Evolutionary conservation across 1,140 invertebrate genomes (phyloP), one percentile per base, ranked within the genome.

Genomic region (Sycobia sp.): DNA sequence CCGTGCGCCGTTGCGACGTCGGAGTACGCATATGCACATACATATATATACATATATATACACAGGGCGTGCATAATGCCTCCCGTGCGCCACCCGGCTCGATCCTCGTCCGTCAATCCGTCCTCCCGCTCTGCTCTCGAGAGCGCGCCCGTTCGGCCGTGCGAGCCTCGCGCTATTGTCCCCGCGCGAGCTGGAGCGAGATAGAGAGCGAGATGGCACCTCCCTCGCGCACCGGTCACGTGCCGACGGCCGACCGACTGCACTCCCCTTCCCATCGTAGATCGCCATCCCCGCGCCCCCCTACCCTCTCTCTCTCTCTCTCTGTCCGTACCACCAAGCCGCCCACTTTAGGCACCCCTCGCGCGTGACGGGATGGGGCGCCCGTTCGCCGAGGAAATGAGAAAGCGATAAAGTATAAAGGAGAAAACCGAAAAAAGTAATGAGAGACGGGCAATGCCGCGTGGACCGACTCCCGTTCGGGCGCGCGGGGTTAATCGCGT

Each of bases 151-250:
- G 27, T 11, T 61, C 66, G 38, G 44, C 56, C 29, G 38, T 54
- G 25, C 39, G 53, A 13, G n/a, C 55, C n/a, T 18, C 10, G 3
- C n/a, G 16, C 41, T 20, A 20, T 43, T 13, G 11, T 44, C 34
- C 51, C 25, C 50, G 8, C 23, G 23, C 10, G 22, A 3, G n/a
- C 36, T 11, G 7, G 41, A 5, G 2, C 8, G n/a, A 43, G 41
- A 39, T 5, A 43, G 18, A 4, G n/a, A 9, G 9, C 7, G 20
- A 13, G 16, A 5, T n/a, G 38, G 39, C 38, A 66, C 67, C 69
- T 20, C 76, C 67, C 69, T 20, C 76, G 74, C 74, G 70, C 68
- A 72, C 67, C 69, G 67, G 74, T 73, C 76, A 75, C 76, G 76
- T 76, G 76, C 54, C 72, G 14, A 20, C 2, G n/a, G 22, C n/a